phyloP scores from a whole-genome alignment of 2,113 vertebrate genomes.

The Amblyornis subalaris region DNA sequence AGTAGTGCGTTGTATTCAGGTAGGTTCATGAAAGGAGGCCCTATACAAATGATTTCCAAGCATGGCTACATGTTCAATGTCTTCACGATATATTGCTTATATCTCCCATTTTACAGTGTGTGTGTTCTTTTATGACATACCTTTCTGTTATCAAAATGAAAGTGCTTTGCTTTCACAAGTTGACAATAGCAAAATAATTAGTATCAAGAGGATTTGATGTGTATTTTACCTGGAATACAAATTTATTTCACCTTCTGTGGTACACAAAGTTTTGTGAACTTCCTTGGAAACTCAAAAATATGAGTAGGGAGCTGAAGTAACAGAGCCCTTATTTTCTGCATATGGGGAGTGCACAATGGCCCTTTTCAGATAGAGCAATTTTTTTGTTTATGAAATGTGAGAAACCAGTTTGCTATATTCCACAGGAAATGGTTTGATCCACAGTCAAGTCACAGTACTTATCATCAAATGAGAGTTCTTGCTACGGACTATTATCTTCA shows the following conservation, averaged over 20 bases:
- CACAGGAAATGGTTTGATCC: not conserved
- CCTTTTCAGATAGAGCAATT: not conserved
- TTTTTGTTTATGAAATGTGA: not conserved
- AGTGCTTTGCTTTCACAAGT: not conserved
- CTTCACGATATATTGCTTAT: not conserved
- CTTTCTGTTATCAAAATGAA: not conserved
- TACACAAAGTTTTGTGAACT: not conserved
- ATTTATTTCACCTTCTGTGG: not conserved
- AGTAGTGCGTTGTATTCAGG: rapidly evolving
- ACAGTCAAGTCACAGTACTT: not conserved
- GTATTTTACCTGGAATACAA: not conserved
- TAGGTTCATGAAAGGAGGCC: not conserved
- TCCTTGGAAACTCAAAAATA: not conserved
- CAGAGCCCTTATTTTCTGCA: not conserved
- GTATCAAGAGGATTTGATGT: not conserved
- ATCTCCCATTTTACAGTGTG: not conserved
- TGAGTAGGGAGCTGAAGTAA: not conserved
- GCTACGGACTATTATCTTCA: not conserved
- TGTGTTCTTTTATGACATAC: not conserved
- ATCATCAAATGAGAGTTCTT: not conserved
- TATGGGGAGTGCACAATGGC: not conserved
- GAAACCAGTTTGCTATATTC: not conserved
- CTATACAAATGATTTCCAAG: not conserved
- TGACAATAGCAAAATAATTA: not conserved
- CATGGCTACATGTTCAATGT: not conserved